Conservation (phyloP, 2,888 invertebrate genomes). For the Muschampia plurimacula region DNA sequence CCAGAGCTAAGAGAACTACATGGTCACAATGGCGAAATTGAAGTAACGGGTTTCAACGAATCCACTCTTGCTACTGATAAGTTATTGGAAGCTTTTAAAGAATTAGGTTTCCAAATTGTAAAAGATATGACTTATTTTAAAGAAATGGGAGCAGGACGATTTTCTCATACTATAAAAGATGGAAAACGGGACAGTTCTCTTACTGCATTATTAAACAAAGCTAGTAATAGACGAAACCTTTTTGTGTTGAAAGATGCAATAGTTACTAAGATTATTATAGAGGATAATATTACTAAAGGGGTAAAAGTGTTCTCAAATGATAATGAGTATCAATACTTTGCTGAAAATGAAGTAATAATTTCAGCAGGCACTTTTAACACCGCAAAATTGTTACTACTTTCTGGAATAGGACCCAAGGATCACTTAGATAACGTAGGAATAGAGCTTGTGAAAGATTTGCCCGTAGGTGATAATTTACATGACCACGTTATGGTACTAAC, state of each 20-base stretch:
- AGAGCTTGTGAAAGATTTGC: constrained; percentile 59
- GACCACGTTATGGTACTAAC: constrained; percentile 70
- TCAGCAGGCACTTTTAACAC: constrained; percentile 73
- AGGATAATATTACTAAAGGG: constrained; percentile 59
- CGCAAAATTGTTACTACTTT: constrained; percentile 67
- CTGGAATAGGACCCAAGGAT: constrained; percentile 68
- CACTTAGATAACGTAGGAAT: constrained; percentile 58
- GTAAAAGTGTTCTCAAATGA: constrained; percentile 53
- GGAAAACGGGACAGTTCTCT: constrained; percentile 65
- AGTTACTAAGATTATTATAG: constrained; percentile 62
- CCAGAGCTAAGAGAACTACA: constrained; percentile 62
- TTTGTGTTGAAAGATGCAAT: constrained; percentile 60
- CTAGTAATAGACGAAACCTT: constrained; percentile 53
- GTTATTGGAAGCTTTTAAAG: constrained; percentile 64
- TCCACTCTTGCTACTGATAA: constrained; percentile 53
- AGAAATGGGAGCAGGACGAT: constrained; percentile 66
- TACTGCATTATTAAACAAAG: constrained; percentile 64
- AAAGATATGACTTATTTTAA: constrained; percentile 72
- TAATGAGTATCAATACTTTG: constrained; percentile 54
- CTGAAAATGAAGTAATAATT: constrained; percentile 65
- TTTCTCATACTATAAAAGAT: constrained; percentile 67
- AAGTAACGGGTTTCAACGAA: constrained; percentile 60
- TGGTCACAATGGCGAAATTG: constrained; percentile 64
- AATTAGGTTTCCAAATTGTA: constrained; percentile 64
- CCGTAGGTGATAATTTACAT: constrained; percentile 71